Evolutionary conservation across 2,888 invertebrate genomes (phyloP).

Genomic region (Amphipyra tragopoginis): DNA sequence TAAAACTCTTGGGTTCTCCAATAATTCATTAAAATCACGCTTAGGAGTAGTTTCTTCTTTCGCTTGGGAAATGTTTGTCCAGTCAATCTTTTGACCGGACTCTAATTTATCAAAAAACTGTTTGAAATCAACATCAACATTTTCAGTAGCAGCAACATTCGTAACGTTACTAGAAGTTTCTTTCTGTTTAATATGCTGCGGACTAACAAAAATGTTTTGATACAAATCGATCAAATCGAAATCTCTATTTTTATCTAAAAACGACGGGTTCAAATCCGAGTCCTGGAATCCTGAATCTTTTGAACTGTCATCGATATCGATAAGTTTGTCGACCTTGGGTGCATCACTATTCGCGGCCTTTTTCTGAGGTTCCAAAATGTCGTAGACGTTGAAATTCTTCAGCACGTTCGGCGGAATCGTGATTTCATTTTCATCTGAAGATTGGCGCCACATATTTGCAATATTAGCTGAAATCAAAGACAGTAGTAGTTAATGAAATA

Average conservation of each 20-base stretch:
- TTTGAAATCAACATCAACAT: conserved; percentile 24
- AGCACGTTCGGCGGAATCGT: conserved; percentile 41
- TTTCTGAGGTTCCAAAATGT: conserved; percentile 40
- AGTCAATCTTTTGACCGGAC: conserved; percentile 41
- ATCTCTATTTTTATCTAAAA: conserved; percentile 34
- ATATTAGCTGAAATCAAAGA: conserved; percentile 26
- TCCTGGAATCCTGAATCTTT: conserved; percentile 29
- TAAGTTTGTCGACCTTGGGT: conserved; percentile 38
- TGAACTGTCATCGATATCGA: conserved; percentile 39
- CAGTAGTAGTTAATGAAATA: too few species aligned
- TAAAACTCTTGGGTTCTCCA: conserved; percentile 29
- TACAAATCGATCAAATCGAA: conserved; percentile 44
- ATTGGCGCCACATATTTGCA: conserved; percentile 30
- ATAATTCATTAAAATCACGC: conserved; percentile 10
- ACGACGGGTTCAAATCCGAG: conserved; percentile 7
- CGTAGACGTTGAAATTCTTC: conserved; percentile 47
- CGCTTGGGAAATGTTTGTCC: neutral
- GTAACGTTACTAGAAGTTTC: neutral
- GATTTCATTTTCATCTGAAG: conserved; percentile 6
- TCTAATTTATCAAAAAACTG: conserved; percentile 43
- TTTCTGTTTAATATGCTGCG: conserved; percentile 38
- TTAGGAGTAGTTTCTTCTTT: conserved; percentile 8
- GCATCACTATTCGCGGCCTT: conserved; percentile 23
- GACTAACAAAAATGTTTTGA: conserved; percentile 48
- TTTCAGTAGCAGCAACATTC: neutral